These are phyloP conservation scores for Vulpes lagopus DNA, from an alignment of 2,113 vertebrate species.

Conservation along the genomic window DNA sequence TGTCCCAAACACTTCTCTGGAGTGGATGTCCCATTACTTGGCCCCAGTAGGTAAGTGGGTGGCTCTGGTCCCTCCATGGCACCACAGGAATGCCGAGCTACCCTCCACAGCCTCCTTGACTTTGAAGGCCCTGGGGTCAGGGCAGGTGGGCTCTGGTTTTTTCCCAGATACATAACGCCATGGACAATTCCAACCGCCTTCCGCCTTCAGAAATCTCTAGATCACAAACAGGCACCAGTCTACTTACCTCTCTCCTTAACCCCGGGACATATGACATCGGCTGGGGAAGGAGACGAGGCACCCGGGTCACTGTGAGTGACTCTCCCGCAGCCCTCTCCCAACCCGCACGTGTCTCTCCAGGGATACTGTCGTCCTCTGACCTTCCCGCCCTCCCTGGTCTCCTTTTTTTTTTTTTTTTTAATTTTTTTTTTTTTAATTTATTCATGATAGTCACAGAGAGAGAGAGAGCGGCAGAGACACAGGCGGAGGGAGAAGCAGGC, in stretches of 20 bases:
- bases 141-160: too few relatives aligned
- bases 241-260: background rate
- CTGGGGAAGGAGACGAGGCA: background rate
- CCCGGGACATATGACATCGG: background rate
- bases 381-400: background rate
- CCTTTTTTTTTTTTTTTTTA: too few relatives aligned
- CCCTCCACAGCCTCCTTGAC: background rate
- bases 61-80: background rate
- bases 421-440: too few relatives aligned
- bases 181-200: fast-evolving
- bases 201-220: background rate
- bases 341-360: fast-evolving
- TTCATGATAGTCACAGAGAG: too few relatives aligned
- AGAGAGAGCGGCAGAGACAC: too few relatives aligned
- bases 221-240: background rate
- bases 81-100: background rate
- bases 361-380: background rate
- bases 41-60: background rate
- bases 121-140: background rate
- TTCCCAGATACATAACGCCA: background rate
- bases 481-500: too few relatives aligned
- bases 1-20: background rate
- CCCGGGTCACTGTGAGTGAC: too few relatives aligned
- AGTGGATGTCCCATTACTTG: background rate
- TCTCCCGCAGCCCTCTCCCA: background rate